phyloP scores from a whole-genome alignment of 1,140 invertebrate genomes.

The Tetramorium simillimum region DNA sequence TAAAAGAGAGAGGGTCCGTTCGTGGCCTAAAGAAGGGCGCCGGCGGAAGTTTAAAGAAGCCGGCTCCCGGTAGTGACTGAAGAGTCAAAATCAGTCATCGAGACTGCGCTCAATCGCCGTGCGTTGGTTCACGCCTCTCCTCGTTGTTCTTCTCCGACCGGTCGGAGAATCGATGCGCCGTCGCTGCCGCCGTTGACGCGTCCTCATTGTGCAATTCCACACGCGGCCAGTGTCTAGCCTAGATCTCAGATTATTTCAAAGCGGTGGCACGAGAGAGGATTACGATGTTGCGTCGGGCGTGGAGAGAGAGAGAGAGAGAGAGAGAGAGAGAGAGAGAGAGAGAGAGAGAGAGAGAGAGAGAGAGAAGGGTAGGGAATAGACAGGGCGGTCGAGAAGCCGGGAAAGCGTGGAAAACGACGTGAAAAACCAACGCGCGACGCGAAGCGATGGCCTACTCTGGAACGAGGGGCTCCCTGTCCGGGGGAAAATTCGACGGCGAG shows the following conservation, averaged over 20 bases:
- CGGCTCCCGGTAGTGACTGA: slow-evolving; percentile 33
- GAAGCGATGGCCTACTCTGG: slow-evolving; percentile 41
- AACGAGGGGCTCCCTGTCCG: slow-evolving; percentile 1
- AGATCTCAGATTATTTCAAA: slow-evolving; percentile 76
- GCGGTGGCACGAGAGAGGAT: slow-evolving; percentile 50
- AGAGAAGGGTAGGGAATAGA: no score
- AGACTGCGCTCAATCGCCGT: slow-evolving; percentile 61
- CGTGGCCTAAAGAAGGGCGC: slow-evolving; percentile 49
- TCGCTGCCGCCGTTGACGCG: slow-evolving; percentile 38
- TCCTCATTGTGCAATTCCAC: slow-evolving; percentile 61
- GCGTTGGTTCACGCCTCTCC: slow-evolving; percentile 34
- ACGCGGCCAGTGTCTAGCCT: slow-evolving; percentile 69
- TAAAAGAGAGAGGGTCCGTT: slow-evolving; percentile 40
- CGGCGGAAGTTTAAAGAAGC: slow-evolving; percentile 31
- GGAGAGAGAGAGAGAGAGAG: no score
- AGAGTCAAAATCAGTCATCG: slow-evolving; percentile 30
- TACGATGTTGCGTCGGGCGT: slow-evolving; percentile 24
- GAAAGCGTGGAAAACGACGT: background rate
- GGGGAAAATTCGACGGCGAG: background rate
- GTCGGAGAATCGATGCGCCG: slow-evolving; percentile 12
- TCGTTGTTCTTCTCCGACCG: slow-evolving; percentile 25
- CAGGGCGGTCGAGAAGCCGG: no score
- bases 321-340: no score
- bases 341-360: no score
- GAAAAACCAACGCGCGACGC: slow-evolving; percentile 42